Base-by-base conservation (phyloP, 2,113 vertebrate species). In the Indicator indicator region DNA sequence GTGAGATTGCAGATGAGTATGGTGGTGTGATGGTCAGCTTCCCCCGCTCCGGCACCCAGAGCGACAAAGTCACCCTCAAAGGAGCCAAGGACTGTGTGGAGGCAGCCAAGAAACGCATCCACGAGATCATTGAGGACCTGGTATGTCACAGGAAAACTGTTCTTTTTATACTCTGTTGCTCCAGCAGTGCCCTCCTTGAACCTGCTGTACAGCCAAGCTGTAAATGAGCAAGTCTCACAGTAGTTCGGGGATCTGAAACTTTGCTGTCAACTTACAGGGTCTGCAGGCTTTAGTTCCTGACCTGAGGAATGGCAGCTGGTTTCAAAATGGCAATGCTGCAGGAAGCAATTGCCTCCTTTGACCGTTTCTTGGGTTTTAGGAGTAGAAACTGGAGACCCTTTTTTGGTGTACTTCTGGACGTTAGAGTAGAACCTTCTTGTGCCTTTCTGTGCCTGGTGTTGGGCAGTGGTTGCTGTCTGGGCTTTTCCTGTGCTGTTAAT, bases 41-140 rank as follows among this genome's bases (percentile, higher is more conserved):
- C 95, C 99, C 99, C 0, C 99, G 99, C 72, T 99, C 99, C 0
- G 99, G 97, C 62, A 98, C 98, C 11, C 98, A 99, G 94, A 99
- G 99, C 1, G 99, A 99, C 28, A 99, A 97, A 77, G 99, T 99
- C 92, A 99, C 98, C 33, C 98, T 99, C 64, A 99, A 99, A 94
- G 99, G 99, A 65, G 99, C 99, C 97, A 99, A 99, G 97, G 99
- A 99, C 63, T 99, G 99, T 28, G 99, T 99, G 94, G 99, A 99
- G 94, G 99, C 99, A 33, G 99, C 99, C 93, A 99, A 99, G 97
- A 99, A 99, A 86, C 99, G 99, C 92, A 99, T 99, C 97, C 98
- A 97, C 93, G 99, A 99, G 97, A 99, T 99, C 83, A 98, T 99
- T 0, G 99, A 99, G 86, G 99, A 99, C 95, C 97, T 99, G 99